These are phyloP conservation scores for Phymastichus coffea DNA, from an alignment of 1,140 invertebrate species.

Conservation along the genomic window DNA sequence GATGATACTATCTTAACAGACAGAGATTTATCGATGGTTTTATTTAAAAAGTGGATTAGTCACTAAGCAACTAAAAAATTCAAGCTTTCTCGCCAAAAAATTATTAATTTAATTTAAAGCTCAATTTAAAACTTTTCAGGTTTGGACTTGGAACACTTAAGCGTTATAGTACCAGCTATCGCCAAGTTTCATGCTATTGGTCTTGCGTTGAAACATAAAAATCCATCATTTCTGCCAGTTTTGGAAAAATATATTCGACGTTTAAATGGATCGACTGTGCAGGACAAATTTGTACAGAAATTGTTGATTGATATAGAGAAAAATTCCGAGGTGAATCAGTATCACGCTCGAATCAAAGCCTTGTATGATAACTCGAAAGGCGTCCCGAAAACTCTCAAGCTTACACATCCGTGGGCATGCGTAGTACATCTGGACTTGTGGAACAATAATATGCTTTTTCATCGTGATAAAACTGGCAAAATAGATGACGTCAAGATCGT, in stretches of 20 bases:
- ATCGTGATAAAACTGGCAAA: conserved; percentile 32
- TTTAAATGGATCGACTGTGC: neutral
- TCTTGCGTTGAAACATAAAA: conserved; percentile 55
- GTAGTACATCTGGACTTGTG: conserved; percentile 64
- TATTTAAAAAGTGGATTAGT: no score
- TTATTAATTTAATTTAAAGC: no score
- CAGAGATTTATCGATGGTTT: no score
- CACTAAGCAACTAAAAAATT: no score
- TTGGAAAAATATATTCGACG: conserved; percentile 32
- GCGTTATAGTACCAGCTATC: conserved; percentile 51
- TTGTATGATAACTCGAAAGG: neutral
- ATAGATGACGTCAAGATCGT: conserved; percentile 61
- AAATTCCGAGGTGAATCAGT: neutral
- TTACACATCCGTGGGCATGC: conserved; percentile 54
- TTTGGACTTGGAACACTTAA: conserved; percentile 52
- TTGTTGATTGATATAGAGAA: neutral
- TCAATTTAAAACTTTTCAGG: no score
- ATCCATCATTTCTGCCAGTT: conserved; percentile 41
- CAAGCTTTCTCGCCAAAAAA: no score
- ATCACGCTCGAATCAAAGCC: neutral
- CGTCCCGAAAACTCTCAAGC: neutral
- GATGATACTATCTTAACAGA: no score
- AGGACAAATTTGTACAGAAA: neutral
- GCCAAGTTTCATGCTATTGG: conserved; percentile 60
- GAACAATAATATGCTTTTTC: conserved; percentile 65